Evolutionary conservation across 2,797 vertebrate genomes (phyloP), one percentile per base, ranked within the genome.

Genomic region (Sylvia borin): DNA sequence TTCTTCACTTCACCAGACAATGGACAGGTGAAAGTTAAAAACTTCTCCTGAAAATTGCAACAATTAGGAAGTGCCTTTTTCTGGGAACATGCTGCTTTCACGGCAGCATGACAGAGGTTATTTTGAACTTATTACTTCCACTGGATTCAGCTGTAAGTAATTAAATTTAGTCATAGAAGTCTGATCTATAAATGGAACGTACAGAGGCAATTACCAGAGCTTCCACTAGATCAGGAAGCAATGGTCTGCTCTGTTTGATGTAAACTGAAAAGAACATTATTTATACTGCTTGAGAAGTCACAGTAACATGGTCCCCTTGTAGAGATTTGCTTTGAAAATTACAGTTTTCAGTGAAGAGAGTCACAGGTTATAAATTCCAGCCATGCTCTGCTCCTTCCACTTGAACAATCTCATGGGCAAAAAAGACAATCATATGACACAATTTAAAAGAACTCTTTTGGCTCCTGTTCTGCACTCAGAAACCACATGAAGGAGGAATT

Each of bases 141-240:
- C 92, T 93, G 79, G 89, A 96, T 97, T 95, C 96, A 97, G 98
- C 96, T 94, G 73, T 88, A 94, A 98, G 97, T 98, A 97, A 98
- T 97, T 97, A 95, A 91, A 97, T 97, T 96, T 96, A 97, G 97
- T 45, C 93, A 85, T 42, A 97, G 97, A 96, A 90, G 95, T 82
- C 95, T 96, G 98, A 98, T 98, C 98, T 98, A 97, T 97, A 98
- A 98, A 98, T 97, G 97, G 97, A 98, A 98, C 96, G 97, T 97
- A 97, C 97, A 98, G 97, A 98, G 97, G 97, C 97, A 98, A 98
- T 98, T 98, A 98, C 95, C 93, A 81, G 94, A 96, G 97, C 96
- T 97, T 98, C 96, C 88, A 95, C 91, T 88, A 96, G 96, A 98
- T 94, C 97, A 97, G 97, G 96, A 97, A 90, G 95, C 95, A 93